Evolutionary conservation across 2,797 vertebrate genomes (phyloP), one percentile per base, ranked within the genome.

Genomic region (Pteronotus mesoamericanus): DNA sequence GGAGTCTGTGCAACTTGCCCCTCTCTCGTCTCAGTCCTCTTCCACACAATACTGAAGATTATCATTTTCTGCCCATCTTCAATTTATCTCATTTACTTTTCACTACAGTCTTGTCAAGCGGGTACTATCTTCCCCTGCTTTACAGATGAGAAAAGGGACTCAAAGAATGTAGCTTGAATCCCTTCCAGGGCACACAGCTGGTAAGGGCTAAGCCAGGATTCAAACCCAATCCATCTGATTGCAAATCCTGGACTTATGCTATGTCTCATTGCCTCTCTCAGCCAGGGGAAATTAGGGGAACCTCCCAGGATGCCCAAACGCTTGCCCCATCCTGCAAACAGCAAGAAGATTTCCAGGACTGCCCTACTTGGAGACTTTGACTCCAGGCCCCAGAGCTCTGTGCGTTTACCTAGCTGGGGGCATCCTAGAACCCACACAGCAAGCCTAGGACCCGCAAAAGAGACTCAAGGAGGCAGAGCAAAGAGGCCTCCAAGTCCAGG

Each of bases 21-120:
- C 39, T 48, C 39, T 32, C 55, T 55, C 78, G 0, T 48, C 57
- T 24, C 2, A 72, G 18, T n/a, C 69, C 57, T 39, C 37, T 71
- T 64, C 80, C 57, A 78, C 75, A 7, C 29, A 19, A 5, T 44
- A 29, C 79, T 57, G 71, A 51, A 2, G 64, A 26, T 34, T 64
- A 69, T 77, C 71, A 71, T 66, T 57, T 42, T 75, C 77, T 22
- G 57, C 92, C 57, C 82, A 78, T 84, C 93, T 87, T 19, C 57
- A 3, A 83, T 18, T 42, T n/a, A 57, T 75, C 94, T 91, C 22
- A 74, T 91, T 82, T 44, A 51, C 57, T 51, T 92, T 86, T 92
- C 66, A n/a, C 15, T 64, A 12, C n/a, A 3, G 39, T 55, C 42
- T 66, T 57, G 42, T 85, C 91, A 71, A 72, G 88, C 68, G 86